These are phyloP conservation scores for Pluvianellus socialis DNA, from an alignment of 2,113 vertebrate species.

Conservation along the genomic window DNA sequence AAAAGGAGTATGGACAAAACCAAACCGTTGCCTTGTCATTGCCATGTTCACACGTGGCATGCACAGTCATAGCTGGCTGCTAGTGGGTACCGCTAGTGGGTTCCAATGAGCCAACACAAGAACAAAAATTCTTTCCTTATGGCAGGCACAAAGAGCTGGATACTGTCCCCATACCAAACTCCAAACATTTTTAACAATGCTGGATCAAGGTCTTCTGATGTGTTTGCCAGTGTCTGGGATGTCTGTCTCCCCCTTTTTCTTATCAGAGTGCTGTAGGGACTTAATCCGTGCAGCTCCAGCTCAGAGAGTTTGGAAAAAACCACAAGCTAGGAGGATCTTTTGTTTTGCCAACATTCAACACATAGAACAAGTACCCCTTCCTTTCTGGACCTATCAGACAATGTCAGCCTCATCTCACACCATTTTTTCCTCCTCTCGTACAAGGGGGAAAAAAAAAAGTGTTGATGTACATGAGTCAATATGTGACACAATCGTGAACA, in stretches of 20 bases:
- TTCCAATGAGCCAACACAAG: not conserved
- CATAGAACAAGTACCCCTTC: not conserved
- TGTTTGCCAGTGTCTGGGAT: not conserved
- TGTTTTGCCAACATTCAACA: not conserved
- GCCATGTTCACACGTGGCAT: rapidly evolving
- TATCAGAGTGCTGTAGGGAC: not conserved
- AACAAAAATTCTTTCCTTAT: not conserved
- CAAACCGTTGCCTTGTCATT: not conserved
- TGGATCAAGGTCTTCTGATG: not conserved
- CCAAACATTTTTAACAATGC: not conserved
- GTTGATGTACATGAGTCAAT: not conserved
- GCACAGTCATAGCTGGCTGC: not conserved
- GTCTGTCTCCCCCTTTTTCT: not conserved
- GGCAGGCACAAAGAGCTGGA: not conserved
- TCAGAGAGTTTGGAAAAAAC: not conserved
- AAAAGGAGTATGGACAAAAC: not conserved
- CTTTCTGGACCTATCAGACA: not conserved
- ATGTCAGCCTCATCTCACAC: not conserved
- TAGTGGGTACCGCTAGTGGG: not conserved
- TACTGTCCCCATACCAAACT: not conserved
- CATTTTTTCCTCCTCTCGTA: not conserved
- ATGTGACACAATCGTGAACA: not conserved
- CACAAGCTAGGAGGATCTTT: not conserved
- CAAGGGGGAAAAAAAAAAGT: not conserved
- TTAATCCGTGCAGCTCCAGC: not conserved